phyloP scores from a whole-genome alignment of 2,797 vertebrate genomes.

The Orientallactaga sibirica region DNA sequence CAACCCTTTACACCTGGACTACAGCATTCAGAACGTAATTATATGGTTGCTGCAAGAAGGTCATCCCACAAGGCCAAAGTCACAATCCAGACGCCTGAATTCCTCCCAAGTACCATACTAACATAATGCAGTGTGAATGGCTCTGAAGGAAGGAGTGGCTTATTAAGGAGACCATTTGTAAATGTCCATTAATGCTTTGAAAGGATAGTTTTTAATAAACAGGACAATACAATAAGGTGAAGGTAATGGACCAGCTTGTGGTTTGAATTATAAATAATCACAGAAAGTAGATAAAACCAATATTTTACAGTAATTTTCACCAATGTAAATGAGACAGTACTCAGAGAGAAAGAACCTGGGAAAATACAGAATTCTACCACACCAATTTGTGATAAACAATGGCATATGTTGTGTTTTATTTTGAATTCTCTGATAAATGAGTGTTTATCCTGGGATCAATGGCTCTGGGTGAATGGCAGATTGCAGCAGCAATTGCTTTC shows the following conservation, averaged over 20 bases:
- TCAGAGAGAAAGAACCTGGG: conserved; percentile 19
- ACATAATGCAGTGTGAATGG: conserved; percentile 5
- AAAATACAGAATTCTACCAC: conserved; percentile 73
- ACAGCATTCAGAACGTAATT: conserved; percentile 66
- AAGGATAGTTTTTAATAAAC: conserved; percentile 64
- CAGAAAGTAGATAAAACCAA: conserved; percentile 39
- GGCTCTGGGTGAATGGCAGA: conserved; percentile 81
- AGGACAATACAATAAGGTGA: neutral
- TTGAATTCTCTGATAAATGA: conserved; percentile 85
- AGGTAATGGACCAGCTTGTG: conserved; percentile 46
- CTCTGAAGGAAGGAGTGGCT: conserved; percentile 9
- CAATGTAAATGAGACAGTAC: conserved; percentile 58
- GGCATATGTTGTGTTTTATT: conserved; percentile 82
- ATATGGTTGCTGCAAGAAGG: conserved; percentile 53
- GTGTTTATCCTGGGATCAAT: conserved; percentile 85
- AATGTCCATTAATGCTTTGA: conserved; percentile 45
- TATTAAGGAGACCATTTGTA: conserved; percentile 41
- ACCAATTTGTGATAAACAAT: conserved; percentile 81
- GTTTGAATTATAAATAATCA: conserved; percentile 50
- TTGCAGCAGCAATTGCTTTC: conserved; percentile 81
- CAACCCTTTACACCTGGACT: conserved; percentile 56
- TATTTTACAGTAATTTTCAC: conserved; percentile 68
- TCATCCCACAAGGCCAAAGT: conserved; percentile 64
- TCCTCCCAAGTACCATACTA: conserved; percentile 29
- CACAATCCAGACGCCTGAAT: conserved; percentile 6